Percentiles rank a stretch among this genome's conserved stretches.
Evolutionary conservation across 2,797 vertebrate genomes (phyloP).

Genomic region (Cichlasoma orientale): DNA sequence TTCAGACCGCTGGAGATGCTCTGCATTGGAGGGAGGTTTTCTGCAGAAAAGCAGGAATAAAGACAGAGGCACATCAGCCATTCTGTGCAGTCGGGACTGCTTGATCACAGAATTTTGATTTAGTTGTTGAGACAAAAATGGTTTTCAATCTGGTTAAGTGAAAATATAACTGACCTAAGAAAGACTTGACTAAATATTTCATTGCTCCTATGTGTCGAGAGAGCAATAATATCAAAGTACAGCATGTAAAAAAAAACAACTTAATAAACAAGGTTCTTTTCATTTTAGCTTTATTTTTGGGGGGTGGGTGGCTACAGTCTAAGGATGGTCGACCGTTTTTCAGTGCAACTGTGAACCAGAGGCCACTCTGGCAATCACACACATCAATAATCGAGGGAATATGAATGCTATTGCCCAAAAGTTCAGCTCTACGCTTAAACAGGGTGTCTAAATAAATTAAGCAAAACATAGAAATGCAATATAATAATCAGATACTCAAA

Average conservation of each 20-base stretch:
- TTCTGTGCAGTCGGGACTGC: neutral
- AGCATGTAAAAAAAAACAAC: too few species aligned
- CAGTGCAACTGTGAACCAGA: conserved; percentile 26
- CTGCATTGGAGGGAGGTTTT: conserved; percentile 88
- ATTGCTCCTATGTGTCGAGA: neutral
- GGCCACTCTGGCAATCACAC: conserved; percentile 18
- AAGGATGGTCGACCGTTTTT: conserved; percentile 34
- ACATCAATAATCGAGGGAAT: neutral
- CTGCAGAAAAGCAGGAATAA: conserved; percentile 60
- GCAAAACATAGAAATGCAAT: neutral
- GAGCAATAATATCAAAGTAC: neutral
- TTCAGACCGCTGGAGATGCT: conserved; percentile 96
- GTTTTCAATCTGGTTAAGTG: neutral
- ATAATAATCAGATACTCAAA: neutral
- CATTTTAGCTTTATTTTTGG: neutral
- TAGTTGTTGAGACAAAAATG: neutral
- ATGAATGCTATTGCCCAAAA: neutral
- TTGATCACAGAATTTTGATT: neutral
- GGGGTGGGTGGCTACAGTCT: neutral
- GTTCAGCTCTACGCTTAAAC: neutral
- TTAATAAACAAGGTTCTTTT: too few species aligned
- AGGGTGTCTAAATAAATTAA: neutral
- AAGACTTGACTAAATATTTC: neutral
- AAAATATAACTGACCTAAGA: neutral
- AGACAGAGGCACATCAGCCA: neutral